These are phyloP conservation scores for Hyperoodon ampullatus DNA, from an alignment of 2,113 vertebrate genomes.

Conservation along the genomic window DNA sequence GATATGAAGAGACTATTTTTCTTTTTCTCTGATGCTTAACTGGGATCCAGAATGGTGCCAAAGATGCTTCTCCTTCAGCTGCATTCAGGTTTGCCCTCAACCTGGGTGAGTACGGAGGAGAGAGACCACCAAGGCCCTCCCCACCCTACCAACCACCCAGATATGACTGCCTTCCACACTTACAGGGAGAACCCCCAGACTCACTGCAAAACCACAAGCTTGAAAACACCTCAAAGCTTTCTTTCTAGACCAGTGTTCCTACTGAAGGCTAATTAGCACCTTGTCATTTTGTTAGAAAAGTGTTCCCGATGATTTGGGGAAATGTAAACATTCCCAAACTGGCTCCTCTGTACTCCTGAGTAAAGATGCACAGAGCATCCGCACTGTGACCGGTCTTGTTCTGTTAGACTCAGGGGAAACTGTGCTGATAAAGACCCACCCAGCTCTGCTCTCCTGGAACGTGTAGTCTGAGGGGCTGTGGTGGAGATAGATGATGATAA, in stretches of 20 bases:
- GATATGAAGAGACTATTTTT: neutral
- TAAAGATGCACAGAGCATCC: neutral
- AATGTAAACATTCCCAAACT: neutral
- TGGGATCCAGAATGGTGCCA: neutral
- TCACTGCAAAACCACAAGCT: neutral
- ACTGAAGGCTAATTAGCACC: neutral
- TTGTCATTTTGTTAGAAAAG: neutral
- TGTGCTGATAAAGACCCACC: neutral
- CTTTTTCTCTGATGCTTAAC: neutral
- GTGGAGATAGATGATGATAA: neutral
- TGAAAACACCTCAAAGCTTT: conserved; percentile 1
- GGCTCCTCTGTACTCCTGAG: neutral
- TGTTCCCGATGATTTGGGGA: neutral
- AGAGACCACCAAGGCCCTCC: neutral
- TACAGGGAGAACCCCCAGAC: neutral
- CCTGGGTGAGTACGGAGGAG: neutral
- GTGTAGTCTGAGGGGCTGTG: too few species aligned
- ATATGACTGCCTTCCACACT: neutral
- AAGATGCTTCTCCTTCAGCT: neutral
- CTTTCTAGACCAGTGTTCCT: neutral
- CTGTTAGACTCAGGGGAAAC: neutral
- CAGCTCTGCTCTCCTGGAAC: neutral
- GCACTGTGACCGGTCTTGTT: neutral
- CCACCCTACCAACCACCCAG: fast-evolving
- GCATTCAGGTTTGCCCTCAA: neutral